A percentile compares a stretch with the other conserved stretches of the same genome.
These are phyloP conservation scores for Drosophila seguyi DNA, from an alignment of 1,140 invertebrate species.

Conservation along the genomic window DNA sequence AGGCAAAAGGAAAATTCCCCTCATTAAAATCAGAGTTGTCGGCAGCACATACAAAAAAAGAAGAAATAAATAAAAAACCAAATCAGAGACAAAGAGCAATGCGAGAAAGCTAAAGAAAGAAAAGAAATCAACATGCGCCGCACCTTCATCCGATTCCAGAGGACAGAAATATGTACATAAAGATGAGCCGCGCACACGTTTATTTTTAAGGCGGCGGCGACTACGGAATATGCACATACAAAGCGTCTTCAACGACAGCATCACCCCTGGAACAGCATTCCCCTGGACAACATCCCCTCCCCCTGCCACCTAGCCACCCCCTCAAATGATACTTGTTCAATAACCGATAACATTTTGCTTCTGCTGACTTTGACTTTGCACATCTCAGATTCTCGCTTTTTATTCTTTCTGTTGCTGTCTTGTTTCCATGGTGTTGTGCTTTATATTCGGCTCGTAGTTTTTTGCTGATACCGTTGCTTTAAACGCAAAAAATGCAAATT, in stretches of 20 bases:
- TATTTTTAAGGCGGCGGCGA: slow-evolving; percentile 25
- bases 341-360: slow-evolving; percentile 71
- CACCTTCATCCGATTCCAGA: slow-evolving; percentile 38
- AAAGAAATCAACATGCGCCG: slow-evolving; percentile 43
- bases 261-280: not conserved
- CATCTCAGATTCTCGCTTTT: slow-evolving; percentile 15
- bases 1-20: slow-evolving; percentile 23
- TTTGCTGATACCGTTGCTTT: slow-evolving; percentile 71
- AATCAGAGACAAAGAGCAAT: slow-evolving; percentile 4
- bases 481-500: slow-evolving; percentile 75
- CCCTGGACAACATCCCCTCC: not conserved
- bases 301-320: not conserved
- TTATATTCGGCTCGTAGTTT: slow-evolving; percentile 46
- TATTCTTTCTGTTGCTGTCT: slow-evolving; percentile 3
- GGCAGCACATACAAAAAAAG: slow-evolving; percentile 1
- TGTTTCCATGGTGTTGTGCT: slow-evolving; percentile 7
- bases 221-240: slow-evolving; percentile 51
- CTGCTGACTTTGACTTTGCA: slow-evolving; percentile 73
- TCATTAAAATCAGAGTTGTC: slow-evolving; percentile 53
- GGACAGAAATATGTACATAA: slow-evolving; percentile 55
- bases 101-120: not conserved
- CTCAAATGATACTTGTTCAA: slow-evolving; percentile 65
- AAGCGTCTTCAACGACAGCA: slow-evolving; percentile 37
- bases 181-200: slow-evolving; percentile 43
- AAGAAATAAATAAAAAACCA: slow-evolving; percentile 2